Base-by-base conservation (phyloP, 2,888 invertebrate genomes). In the Sinohyriopsis cumingii region DNA sequence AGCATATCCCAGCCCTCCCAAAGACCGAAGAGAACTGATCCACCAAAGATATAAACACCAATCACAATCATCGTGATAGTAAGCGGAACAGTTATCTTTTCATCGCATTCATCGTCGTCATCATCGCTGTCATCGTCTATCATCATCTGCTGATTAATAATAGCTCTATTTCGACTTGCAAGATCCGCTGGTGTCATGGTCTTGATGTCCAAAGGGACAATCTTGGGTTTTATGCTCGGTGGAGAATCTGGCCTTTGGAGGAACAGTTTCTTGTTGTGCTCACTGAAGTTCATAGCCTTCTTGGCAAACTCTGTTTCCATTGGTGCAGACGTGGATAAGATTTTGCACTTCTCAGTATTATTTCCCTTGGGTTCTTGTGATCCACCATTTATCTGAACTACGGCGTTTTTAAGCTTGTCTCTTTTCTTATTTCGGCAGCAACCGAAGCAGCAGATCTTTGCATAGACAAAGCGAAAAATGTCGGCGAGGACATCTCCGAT, bases 401-500 rank as follows among this genome's bases (percentile, higher is more conserved):
- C 56, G 33, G 24, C 54, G 55, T 24, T 20, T 54, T 53, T 20
- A 12, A 20, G 15, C 18, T 55, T 24, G 28, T 69, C 62, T 61
- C 66, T 69, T 63, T 67, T 73, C 57, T 81, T 84, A 68, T 79
- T 75, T 54, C 84, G 73, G 67, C 86, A 86, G 76, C 89, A 89
- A 4, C 89, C 89, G 69, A 87, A 88, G 78, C 88, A 89, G 76
- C 87, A 88, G 59, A 88, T 82, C 73, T 86, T 90, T 73, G 90
- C 88, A 81, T 91, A 91, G 73, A 91, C 85, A 79, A 90, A 91
- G 57, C 91, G 89, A 85, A 91, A 91, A 18, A 91, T 86, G 83
- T 91, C 90, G 6, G 92, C 92, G 73, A 92, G 83, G 28, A 91
- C 90, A 76, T 91, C 91, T n/a, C 91, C 91, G 68, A 92, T 91